Evolutionary conservation across 1,140 invertebrate genomes (phyloP), one percentile per base, ranked within the genome.

Genomic region (Homalodisca vitripennis): DNA sequence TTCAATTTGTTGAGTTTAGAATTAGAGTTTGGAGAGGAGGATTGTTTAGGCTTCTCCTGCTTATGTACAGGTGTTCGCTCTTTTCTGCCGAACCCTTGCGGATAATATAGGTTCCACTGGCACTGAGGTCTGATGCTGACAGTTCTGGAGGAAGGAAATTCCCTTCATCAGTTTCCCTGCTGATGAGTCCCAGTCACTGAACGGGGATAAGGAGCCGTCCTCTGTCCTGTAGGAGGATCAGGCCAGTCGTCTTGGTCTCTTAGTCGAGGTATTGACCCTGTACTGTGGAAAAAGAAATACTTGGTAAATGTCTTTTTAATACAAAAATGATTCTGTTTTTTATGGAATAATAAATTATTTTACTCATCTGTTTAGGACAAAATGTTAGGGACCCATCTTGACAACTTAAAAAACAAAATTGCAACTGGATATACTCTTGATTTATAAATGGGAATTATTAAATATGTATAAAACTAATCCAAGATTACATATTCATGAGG

Each of bases 71-170:
- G 75, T 68, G 82, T 83, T 2, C 85, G 78, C 69, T 87, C 84
- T 71, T 83, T n/a, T 84, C 66, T 82, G 86, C 75, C 82, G 84
- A n/a, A 74, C 77, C 88, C 60, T 88, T 85, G 22, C 89, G 78
- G 66, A 91, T 89, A 6, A 91, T 86, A 74, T 90, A 91, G 12
- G 89, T 91, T n/a, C 88, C 88, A 48, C 80, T 83, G 32, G 85
- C 85, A 24, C 84, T 85, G 2, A 88, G 74, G 71, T 88, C 87
- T 69, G 85, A 74, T 73, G 80, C 62, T 27, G 79, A 69, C 41
- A 80, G 76, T 22, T 79, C 74, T 48, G 80, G 75, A 76, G 83
- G 70, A 76, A 85, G 64, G 79, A 83, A 72, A 76, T 84, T 74
- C 77, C 88, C 80, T 71, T 70, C 66, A 30, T 70, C 66, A 57